Evolutionary conservation across 2,888 invertebrate species (phyloP).

Genomic region (Noctua janthe): DNA sequence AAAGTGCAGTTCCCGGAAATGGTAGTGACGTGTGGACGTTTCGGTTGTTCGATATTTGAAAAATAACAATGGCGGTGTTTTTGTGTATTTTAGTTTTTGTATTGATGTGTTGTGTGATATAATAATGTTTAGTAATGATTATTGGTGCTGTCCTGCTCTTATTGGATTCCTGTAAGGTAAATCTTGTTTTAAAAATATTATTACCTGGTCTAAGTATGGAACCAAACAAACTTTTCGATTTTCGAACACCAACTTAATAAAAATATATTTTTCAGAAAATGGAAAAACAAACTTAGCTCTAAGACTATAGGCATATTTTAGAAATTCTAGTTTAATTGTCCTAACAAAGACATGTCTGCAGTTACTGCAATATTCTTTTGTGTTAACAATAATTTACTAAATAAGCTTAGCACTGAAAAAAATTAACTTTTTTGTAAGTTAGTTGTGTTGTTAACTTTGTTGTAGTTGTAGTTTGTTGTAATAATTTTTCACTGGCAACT

Average conservation of each 20-base stretch:
- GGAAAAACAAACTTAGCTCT: neutral
- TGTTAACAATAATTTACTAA: neutral
- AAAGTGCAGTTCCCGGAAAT: conserved; percentile 45
- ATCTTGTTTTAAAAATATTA: conserved; percentile 10
- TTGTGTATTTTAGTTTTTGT: conserved; percentile 51
- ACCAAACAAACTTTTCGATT: neutral
- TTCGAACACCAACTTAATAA: neutral
- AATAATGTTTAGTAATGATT: conserved; percentile 72
- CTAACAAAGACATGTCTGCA: neutral
- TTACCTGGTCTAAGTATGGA: neutral
- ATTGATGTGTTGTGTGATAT: conserved; percentile 62
- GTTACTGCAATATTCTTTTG: neutral
- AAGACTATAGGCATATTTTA: neutral
- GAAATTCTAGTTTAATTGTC: neutral
- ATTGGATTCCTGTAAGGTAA: conserved; percentile 85
- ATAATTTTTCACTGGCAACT: neutral
- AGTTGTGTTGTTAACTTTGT: too few relatives aligned
- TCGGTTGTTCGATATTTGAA: conserved; percentile 52
- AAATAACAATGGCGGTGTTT: conserved; percentile 56
- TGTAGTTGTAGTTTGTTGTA: too few relatives aligned
- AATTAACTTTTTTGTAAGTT: neutral
- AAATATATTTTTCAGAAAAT: neutral
- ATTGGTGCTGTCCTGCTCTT: conserved; percentile 61
- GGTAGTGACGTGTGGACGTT: conserved; percentile 58
- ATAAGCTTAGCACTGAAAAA: neutral